These are phyloP conservation scores for Drosophila hamatofila DNA, from an alignment of 2,888 invertebrate genomes.

Conservation along the genomic window DNA sequence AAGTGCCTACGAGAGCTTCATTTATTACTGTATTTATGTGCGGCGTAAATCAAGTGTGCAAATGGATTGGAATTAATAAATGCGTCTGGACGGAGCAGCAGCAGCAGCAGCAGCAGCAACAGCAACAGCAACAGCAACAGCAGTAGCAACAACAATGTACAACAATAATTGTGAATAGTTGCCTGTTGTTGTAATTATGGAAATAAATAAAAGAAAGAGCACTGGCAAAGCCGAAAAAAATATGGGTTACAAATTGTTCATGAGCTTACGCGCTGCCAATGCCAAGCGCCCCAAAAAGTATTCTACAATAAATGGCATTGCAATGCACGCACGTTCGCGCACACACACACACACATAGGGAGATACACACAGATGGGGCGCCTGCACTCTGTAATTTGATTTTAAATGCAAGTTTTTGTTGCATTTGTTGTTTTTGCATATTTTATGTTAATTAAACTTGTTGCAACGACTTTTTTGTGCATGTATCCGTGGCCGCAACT, in stretches of 20 bases:
- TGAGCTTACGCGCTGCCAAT: constrained; percentile 23
- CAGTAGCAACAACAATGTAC: neutral
- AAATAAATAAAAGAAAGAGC: constrained; percentile 22
- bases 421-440: constrained; percentile 53
- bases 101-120: neutral
- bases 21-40: constrained; percentile 78
- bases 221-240: constrained; percentile 2
- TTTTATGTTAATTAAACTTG: constrained; percentile 82
- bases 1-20: constrained; percentile 63
- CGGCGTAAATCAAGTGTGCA: constrained; percentile 80
- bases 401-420: constrained; percentile 55
- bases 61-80: constrained; percentile 84
- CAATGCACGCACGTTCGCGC: neutral
- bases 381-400: constrained; percentile 49
- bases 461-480: constrained; percentile 60
- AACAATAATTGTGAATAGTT: constrained; percentile 24
- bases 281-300: constrained; percentile 36
- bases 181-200: constrained; percentile 55
- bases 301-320: constrained; percentile 45
- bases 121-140: constrained; percentile 1
- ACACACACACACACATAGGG: neutral
- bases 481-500: constrained; percentile 49
- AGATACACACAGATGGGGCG: neutral
- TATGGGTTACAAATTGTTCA: constrained; percentile 33
- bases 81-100: constrained; percentile 55